Evolutionary conservation across 2,888 invertebrate genomes (phyloP).

Genomic region (Plagiodera versicolora): DNA sequence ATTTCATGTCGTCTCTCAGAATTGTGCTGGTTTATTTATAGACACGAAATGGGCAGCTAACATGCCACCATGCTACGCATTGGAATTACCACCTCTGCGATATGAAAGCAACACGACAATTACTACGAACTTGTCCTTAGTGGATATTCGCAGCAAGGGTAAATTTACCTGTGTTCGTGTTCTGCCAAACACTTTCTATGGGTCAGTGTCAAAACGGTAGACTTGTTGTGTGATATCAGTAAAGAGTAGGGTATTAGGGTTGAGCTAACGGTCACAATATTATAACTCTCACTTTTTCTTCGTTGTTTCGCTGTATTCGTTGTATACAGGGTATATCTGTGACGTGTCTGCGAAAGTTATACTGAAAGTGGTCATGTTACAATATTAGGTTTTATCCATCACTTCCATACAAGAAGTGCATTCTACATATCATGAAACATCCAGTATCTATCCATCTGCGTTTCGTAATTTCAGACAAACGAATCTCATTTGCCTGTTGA

Average conservation of each 20-base stretch:
- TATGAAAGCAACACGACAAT: slow-evolving; percentile 7
- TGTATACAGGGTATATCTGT: too few species aligned
- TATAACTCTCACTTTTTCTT: too few species aligned
- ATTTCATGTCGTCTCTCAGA: neutral
- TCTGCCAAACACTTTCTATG: neutral
- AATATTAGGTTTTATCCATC: too few species aligned
- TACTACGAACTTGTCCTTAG: slow-evolving; percentile 18
- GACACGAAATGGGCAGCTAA: slow-evolving; percentile 15
- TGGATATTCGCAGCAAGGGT: slow-evolving; percentile 9
- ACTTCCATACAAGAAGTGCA: too few species aligned
- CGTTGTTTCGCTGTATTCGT: too few species aligned
- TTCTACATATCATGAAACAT: too few species aligned
- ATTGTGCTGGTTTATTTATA: neutral
- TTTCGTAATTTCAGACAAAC: too few species aligned
- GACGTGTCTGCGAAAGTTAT: too few species aligned
- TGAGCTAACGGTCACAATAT: too few species aligned
- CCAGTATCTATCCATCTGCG: too few species aligned
- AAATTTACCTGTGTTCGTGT: neutral
- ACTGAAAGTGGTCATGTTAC: too few species aligned
- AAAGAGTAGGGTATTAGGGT: neutral
- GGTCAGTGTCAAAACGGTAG: neutral
- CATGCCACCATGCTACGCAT: slow-evolving; percentile 14
- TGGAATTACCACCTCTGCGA: slow-evolving; percentile 8
- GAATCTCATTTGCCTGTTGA: too few species aligned
- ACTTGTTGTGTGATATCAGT: neutral